Conservation (phyloP, 2,797 vertebrate genomes). For the Streptopelia turtur region DNA sequence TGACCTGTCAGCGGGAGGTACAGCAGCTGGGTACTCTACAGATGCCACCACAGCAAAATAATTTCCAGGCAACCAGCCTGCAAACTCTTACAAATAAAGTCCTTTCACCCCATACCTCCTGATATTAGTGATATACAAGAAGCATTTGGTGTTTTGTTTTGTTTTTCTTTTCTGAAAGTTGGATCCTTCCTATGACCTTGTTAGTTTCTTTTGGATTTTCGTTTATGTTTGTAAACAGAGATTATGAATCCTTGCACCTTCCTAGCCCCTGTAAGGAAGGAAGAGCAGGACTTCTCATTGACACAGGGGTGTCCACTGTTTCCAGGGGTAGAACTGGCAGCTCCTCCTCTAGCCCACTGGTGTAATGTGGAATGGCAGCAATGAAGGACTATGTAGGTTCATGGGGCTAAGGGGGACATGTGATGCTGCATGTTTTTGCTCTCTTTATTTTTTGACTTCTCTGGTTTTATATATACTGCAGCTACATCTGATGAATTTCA, state of each 20-base stretch:
- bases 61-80: background rate
- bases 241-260: background rate
- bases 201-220: background rate
- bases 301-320: rapidly evolving
- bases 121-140: background rate
- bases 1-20: background rate
- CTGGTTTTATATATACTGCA: background rate
- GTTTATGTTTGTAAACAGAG: background rate
- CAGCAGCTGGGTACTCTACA: background rate
- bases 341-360: background rate
- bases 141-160: background rate
- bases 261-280: background rate
- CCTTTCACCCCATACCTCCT: background rate
- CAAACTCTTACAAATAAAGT: background rate
- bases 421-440: background rate
- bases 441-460: background rate
- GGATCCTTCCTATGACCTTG: background rate
- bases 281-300: background rate
- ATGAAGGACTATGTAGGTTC: background rate
- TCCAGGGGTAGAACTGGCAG: background rate
- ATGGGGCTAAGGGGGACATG: rapidly evolving
- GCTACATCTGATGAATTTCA: background rate
- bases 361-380: background rate
- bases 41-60: background rate
- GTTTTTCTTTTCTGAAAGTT: background rate